These are phyloP conservation scores for Ophion costatus DNA, from an alignment of 2,888 invertebrate genomes.

Conservation along the genomic window DNA sequence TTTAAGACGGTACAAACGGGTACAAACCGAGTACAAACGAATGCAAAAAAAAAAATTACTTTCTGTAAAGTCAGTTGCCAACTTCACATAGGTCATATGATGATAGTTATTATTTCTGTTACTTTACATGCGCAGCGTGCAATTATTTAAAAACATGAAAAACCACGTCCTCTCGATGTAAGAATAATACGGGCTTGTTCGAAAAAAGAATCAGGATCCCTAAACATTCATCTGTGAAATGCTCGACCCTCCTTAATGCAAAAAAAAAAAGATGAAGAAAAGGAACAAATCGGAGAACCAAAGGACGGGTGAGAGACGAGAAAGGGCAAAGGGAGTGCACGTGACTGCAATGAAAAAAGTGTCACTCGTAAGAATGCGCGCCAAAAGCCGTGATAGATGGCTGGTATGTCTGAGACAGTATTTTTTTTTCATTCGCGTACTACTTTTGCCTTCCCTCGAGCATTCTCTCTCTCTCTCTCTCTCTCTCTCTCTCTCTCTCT, in stretches of 20 bases:
- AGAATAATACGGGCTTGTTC: not conserved
- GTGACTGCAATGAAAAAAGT: slow-evolving; percentile 28
- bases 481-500: not conserved
- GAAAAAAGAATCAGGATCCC: not conserved
- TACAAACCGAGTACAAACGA: too few relatives aligned
- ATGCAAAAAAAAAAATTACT: too few relatives aligned
- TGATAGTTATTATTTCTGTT: too few relatives aligned
- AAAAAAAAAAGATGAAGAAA: not conserved
- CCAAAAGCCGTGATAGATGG: slow-evolving; percentile 48
- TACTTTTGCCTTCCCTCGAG: slow-evolving; percentile 8
- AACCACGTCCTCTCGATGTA: not conserved
- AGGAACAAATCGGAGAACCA: not conserved
- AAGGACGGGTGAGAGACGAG: not conserved
- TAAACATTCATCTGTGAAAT: not conserved
- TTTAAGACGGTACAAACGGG: too few relatives aligned
- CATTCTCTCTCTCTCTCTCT: not conserved
- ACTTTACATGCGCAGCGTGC: too few relatives aligned
- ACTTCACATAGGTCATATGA: too few relatives aligned
- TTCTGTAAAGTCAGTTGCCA: too few relatives aligned
- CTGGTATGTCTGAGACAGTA: slow-evolving; percentile 27
- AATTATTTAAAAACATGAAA: too few relatives aligned
- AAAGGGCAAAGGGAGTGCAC: slow-evolving; percentile 16
- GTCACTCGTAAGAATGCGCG: slow-evolving; percentile 21
- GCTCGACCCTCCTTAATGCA: not conserved
- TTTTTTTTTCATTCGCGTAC: slow-evolving; percentile 4